Percentiles rank a stretch among this genome's conserved stretches.
Evolutionary conservation across 2,113 vertebrate species (phyloP).

Genomic region (Cichladusa arquata): DNA sequence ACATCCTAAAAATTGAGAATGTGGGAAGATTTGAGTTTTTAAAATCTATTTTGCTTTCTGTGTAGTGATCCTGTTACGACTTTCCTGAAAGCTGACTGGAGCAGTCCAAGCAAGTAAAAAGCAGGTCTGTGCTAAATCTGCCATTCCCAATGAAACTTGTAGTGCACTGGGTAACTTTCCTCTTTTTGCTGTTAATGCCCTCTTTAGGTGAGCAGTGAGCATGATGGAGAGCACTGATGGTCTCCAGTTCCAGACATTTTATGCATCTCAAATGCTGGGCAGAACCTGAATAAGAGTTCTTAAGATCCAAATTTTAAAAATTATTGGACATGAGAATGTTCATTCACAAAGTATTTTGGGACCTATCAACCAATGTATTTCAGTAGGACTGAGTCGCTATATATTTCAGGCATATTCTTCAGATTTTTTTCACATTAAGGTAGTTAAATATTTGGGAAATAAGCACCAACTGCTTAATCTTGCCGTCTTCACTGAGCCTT

Average conservation of each 20-base stretch:
- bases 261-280: background rate
- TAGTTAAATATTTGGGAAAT: background rate
- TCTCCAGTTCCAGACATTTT: background rate
- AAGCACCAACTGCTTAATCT: background rate
- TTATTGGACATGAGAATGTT: background rate
- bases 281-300: background rate
- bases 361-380: background rate
- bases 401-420: background rate
- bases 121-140: background rate
- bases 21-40: background rate
- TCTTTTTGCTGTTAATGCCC: background rate
- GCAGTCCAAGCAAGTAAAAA: background rate
- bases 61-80: background rate
- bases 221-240: background rate
- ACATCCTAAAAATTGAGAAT: background rate
- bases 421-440: background rate
- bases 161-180: too few species aligned
- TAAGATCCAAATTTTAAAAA: background rate
- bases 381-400: background rate
- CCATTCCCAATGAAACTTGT: background rate
- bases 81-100: background rate
- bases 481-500: background rate
- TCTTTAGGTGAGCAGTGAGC: background rate
- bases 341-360: background rate
- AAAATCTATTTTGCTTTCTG: background rate